Base-by-base conservation (phyloP, 2,888 invertebrate species). In the Morpho deidamia region DNA sequence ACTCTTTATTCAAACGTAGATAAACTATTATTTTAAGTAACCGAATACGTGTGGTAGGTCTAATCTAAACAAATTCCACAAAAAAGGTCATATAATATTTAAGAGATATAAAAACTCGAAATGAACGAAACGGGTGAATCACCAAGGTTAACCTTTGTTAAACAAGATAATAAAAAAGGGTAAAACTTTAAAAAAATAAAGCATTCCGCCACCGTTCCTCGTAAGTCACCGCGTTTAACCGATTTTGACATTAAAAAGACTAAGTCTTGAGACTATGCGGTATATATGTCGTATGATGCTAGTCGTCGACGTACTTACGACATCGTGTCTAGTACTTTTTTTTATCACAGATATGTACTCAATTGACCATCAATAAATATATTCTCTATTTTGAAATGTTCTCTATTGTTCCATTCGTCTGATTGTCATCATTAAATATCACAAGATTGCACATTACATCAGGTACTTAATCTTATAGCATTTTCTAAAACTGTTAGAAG, bases 201-300 rank as follows among this genome's bases (percentile, higher is more conserved):
- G 62, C 68, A 64, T 66, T 63, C 66, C 68, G 68, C 70, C 68
- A 68, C 68, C 57, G 64, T 57, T 56, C 56, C 61, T 62, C 68
- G 67, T 70, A 70, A 69, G 67, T 70, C 70, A 70, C 70, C 58
- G 60, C 55, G 61, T 64, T 67, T 66, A 66, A 70, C 68, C 66
- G 65, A 68, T 66, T 70, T 64, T 65, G 70, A 69, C 67, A 62
- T 66, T 62, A 63, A 65, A 61, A 63, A 57, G 60, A 55, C 56
- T 59, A 56, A 2, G 2, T 40, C n/a, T 64, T 69, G 63, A 70
- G 23, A 67, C 33, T 8, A 4, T 12, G 54, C 67, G 68, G 66
- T 44, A 51, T 58, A 52, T 58, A 60, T 55, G 11, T 59, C 62
- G 64, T 60, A 10, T 9, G 35, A 10, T 37, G 8, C 8, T 37